These are phyloP conservation scores for Aspiorhynchus laticeps DNA, from an alignment of 2,113 vertebrate species.

Conservation along the genomic window DNA sequence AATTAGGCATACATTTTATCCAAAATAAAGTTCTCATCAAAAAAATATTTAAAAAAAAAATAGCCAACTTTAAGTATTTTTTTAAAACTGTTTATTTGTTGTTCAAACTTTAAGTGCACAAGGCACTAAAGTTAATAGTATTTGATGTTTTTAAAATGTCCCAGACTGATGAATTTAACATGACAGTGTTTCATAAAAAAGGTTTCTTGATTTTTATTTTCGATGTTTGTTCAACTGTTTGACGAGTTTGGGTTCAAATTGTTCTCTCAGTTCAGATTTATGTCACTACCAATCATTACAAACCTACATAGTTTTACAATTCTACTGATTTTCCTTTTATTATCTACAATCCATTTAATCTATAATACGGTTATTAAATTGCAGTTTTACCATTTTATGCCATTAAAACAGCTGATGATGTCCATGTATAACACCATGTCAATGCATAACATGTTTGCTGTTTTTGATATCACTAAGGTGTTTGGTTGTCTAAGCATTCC, in stretches of 20 bases:
- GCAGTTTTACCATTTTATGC: not conserved
- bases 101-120: not conserved
- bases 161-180: not conserved
- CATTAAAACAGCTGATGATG: not conserved
- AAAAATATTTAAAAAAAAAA: no score
- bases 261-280: not conserved
- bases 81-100: not conserved
- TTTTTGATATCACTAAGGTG: not conserved
- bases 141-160: not conserved
- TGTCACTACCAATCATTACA: not conserved
- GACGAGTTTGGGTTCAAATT: not conserved
- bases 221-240: not conserved
- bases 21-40: not conserved
- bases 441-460: not conserved
- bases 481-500: not conserved
- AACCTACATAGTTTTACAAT: not conserved
- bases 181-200: not conserved
- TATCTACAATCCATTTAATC: not conserved
- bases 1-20: not conserved
- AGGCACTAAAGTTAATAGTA: not conserved
- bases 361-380: not conserved
- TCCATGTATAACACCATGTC: not conserved
- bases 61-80: not conserved
- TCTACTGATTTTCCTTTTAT: not conserved
- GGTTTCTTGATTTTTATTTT: not conserved